phyloP scores from a whole-genome alignment of 1,140 invertebrate genomes.

The Agrilus planipennis region DNA sequence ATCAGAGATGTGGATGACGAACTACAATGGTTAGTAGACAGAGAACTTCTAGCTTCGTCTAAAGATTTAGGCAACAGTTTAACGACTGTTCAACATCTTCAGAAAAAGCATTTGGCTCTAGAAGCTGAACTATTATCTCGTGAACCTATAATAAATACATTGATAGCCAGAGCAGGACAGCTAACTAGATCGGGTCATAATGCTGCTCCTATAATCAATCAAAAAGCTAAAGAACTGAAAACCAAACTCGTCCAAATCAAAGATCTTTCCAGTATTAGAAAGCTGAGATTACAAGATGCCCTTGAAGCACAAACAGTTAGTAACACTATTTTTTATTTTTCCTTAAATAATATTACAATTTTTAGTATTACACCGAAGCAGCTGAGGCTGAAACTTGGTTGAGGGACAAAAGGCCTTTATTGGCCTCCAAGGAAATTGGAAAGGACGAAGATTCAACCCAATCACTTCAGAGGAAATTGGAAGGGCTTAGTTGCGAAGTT shows the following conservation, averaged over 20 bases:
- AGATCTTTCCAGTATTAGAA: slow-evolving; percentile 58
- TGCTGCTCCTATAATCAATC: slow-evolving; percentile 57
- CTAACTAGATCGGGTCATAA: slow-evolving; percentile 78
- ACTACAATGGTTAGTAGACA: slow-evolving; percentile 72
- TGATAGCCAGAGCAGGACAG: slow-evolving; percentile 58
- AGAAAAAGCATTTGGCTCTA: slow-evolving; percentile 87
- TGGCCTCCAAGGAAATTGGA: slow-evolving; percentile 66
- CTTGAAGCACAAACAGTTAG: slow-evolving; percentile 72
- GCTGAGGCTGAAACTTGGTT: slow-evolving; percentile 81
- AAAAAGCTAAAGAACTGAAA: slow-evolving; percentile 50
- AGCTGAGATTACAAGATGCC: slow-evolving; percentile 62
- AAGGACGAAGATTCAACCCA: slow-evolving; percentile 81
- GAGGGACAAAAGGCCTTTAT: slow-evolving; percentile 62
- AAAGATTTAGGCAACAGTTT: slow-evolving; percentile 66
- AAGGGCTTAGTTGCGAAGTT: slow-evolving; percentile 70
- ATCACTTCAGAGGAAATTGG: slow-evolving; percentile 65
- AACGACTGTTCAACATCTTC: slow-evolving; percentile 86
- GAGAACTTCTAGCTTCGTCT: slow-evolving; percentile 71
- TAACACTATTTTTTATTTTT: slow-evolving; percentile 5
- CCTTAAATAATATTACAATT: too few relatives aligned
- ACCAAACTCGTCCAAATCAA: slow-evolving; percentile 50
- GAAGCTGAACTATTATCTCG: slow-evolving; percentile 74
- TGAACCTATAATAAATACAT: slow-evolving; percentile 64
- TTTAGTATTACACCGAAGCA: slow-evolving; percentile 73
- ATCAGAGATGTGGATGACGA: slow-evolving; percentile 78